Conservation (phyloP, 1,140 invertebrate genomes). For the Lysiphlebus fabarum region DNA sequence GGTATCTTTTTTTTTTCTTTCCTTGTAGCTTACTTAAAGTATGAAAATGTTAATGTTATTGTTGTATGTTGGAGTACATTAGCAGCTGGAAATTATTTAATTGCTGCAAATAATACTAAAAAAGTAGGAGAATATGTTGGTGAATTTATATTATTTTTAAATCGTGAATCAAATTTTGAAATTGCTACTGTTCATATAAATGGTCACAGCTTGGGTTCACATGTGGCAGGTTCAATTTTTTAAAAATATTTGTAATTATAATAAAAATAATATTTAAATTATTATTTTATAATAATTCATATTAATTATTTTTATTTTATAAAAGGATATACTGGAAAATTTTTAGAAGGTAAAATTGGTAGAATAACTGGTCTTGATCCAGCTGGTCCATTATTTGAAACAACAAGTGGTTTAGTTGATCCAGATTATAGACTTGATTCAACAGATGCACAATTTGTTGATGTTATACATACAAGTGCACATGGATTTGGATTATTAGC, state of each 20-base stretch:
- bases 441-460: conserved; percentile 57
- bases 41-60: conserved; percentile 62
- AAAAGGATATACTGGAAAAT: conserved; percentile 57
- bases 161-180: conserved; percentile 44
- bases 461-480: conserved; percentile 58
- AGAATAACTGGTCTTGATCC: conserved; percentile 64
- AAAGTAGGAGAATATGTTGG: conserved; percentile 45
- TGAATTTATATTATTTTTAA: conserved; percentile 43
- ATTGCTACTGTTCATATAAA: conserved; percentile 67
- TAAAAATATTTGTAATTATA: no score
- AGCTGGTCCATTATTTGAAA: conserved; percentile 56
- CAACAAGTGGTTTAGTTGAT: conserved; percentile 38
- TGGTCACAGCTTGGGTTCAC: conserved; percentile 80
- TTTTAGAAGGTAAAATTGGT: conserved; percentile 48
- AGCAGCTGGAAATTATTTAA: conserved; percentile 49
- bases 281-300: no score
- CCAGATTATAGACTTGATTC: conserved; percentile 45
- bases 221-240: conserved; percentile 65
- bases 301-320: no score
- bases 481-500: conserved; percentile 46
- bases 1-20: conserved; percentile 18
- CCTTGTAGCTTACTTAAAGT: conserved; percentile 58
- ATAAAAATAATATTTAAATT: no score
- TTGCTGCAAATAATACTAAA: conserved; percentile 44
- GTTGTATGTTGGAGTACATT: conserved; percentile 64